phyloP scores from a whole-genome alignment of 2,113 vertebrate genomes.

The Oryzias melastigma region DNA sequence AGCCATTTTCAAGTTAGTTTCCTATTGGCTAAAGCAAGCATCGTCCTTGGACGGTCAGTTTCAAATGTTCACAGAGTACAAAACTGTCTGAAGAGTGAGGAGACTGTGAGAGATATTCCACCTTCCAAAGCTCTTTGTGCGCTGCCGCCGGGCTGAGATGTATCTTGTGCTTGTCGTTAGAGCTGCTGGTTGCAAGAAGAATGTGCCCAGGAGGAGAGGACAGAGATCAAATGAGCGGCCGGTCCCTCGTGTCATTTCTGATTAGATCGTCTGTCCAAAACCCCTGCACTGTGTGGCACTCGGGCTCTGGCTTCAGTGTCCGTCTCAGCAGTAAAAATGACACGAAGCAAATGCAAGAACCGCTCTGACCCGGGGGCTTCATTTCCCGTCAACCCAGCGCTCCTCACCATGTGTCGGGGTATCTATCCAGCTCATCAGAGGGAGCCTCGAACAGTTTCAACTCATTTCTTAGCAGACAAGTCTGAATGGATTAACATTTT shows the following conservation, averaged over 20 bases:
- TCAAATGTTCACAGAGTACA: conserved; percentile 15
- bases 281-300: conserved; percentile 20
- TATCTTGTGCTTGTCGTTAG: conserved; percentile 51
- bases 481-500: too few relatives aligned
- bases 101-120: conserved; percentile 10
- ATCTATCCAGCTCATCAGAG: conserved; percentile 13
- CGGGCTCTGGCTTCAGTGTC: conserved; percentile 22
- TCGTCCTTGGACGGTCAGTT: conserved; percentile 18
- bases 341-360: conserved; percentile 47
- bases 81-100: conserved; percentile 1
- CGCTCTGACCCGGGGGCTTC: conserved; percentile 24
- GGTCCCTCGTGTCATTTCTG: conserved; percentile 48
- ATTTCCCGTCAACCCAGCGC: conserved; percentile 28
- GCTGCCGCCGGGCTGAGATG: conserved; percentile 29
- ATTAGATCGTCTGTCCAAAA: conserved; percentile 49
- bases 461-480: too few relatives aligned
- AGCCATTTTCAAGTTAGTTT: too few relatives aligned
- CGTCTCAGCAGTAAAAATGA: conserved; percentile 37
- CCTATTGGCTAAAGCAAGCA: too few relatives aligned
- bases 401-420: conserved; percentile 11
- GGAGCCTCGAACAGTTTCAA: not conserved
- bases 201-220: conserved; percentile 43
- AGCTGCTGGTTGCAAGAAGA: conserved; percentile 41
- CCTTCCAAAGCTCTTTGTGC: conserved; percentile 33
- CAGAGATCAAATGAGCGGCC: conserved; percentile 58